phyloP scores from a whole-genome alignment of 1,140 invertebrate genomes.

The Drosophila ogumai region DNA sequence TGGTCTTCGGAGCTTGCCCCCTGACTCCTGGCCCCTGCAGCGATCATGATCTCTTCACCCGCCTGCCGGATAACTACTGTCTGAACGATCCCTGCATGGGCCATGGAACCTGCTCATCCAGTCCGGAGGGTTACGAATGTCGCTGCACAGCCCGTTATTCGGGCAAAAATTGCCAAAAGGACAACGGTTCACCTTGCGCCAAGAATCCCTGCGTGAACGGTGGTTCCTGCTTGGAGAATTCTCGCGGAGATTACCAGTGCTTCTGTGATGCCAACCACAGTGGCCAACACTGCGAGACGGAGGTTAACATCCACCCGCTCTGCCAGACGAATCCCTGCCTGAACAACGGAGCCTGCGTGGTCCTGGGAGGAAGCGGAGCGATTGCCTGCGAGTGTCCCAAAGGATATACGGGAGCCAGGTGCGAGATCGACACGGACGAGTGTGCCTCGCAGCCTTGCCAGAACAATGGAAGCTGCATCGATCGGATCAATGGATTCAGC shows the following conservation, averaged over 20 bases:
- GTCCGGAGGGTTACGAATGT: conserved; percentile 91
- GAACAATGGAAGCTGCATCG: conserved; percentile 93
- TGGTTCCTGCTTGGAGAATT: conserved; percentile 90
- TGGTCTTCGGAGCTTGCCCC: conserved; percentile 91
- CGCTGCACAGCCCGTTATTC: conserved; percentile 91
- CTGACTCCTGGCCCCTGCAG: conserved; percentile 89
- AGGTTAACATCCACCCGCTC: conserved; percentile 88
- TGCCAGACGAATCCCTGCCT: conserved; percentile 91
- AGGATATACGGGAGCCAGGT: conserved; percentile 88
- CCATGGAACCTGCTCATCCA: conserved; percentile 91
- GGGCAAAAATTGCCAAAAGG: conserved; percentile 93
- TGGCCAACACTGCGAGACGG: conserved; percentile 92
- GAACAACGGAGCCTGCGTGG: conserved; percentile 90
- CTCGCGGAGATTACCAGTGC: conserved; percentile 91
- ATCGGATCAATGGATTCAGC: conserved; percentile 91
- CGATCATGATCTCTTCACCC: conserved; percentile 86
- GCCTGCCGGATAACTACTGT: conserved; percentile 89
- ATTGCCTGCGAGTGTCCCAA: conserved; percentile 88
- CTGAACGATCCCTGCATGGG: conserved; percentile 92
- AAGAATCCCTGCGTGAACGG: conserved; percentile 90
- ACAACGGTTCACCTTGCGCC: conserved; percentile 90
- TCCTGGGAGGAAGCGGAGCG: conserved; percentile 86
- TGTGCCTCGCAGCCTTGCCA: conserved; percentile 91
- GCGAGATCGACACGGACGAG: conserved; percentile 90
- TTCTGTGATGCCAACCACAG: conserved; percentile 90